Conservation (phyloP, 2,113 vertebrate species). For the Rhegmatorhina hoffmannsi region DNA sequence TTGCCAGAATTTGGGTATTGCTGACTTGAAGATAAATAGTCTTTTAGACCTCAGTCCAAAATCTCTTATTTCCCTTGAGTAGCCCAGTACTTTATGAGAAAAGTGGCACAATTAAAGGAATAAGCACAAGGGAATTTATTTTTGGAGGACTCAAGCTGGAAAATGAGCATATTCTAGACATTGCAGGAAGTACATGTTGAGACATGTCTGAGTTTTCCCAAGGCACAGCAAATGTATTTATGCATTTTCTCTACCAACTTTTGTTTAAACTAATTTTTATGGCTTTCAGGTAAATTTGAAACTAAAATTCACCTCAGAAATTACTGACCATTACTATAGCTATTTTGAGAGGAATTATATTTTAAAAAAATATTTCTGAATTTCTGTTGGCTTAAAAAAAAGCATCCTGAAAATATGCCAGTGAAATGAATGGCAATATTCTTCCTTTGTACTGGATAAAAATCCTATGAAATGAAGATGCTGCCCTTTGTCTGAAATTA, state of each 20-base stretch:
- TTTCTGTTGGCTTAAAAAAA: conserved; percentile 10
- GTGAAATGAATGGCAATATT: conserved; percentile 45
- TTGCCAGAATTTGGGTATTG: conserved; percentile 31
- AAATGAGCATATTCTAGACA: neutral
- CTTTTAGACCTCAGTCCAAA: conserved; percentile 41
- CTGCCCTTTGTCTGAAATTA: conserved; percentile 39
- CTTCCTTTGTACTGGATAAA: neutral
- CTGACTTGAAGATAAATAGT: conserved; percentile 38
- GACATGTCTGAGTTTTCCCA: neutral
- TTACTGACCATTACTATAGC: conserved; percentile 37
- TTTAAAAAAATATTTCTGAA: conserved; percentile 10
- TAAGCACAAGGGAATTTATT: conserved; percentile 61
- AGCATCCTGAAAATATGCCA: conserved; percentile 18
- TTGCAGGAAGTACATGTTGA: neutral
- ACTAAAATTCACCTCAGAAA: conserved; percentile 42
- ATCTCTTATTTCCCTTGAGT: conserved; percentile 45
- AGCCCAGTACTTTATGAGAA: conserved; percentile 29
- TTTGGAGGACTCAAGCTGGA: neutral
- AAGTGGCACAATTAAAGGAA: conserved; percentile 60
- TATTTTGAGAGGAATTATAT: conserved; percentile 49
- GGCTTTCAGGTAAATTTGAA: conserved; percentile 43
- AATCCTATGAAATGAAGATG: conserved; percentile 40
- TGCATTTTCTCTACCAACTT: neutral
- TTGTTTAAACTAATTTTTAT: conserved; percentile 6
- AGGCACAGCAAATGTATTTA: neutral